Percentiles rank a stretch among this genome's conserved stretches.
These are phyloP conservation scores for Macroglossus sobrinus DNA, from an alignment of 2,113 vertebrate species.

Conservation along the genomic window DNA sequence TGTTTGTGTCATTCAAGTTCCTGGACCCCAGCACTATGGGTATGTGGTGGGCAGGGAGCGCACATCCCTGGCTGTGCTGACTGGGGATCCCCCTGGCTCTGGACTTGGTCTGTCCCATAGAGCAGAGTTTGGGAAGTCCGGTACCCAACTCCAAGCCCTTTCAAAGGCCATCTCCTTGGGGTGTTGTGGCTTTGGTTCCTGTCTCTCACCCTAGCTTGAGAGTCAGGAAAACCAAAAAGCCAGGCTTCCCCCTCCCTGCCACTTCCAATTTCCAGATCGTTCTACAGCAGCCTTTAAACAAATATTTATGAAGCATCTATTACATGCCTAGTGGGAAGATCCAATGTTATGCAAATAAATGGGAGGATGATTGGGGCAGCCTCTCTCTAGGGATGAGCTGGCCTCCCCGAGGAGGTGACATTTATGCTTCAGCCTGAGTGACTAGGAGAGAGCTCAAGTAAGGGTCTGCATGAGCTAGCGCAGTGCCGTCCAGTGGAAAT, in stretches of 20 bases:
- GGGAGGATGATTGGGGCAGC: background rate
- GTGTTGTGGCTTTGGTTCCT: background rate
- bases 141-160: background rate
- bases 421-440: background rate
- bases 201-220: background rate
- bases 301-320: background rate
- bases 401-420: background rate
- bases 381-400: background rate
- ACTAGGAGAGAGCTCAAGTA: background rate
- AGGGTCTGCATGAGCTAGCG: background rate
- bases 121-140: background rate
- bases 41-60: background rate
- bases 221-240: background rate
- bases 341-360: accelerated
- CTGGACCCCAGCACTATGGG: background rate
- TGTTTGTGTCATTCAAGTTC: too few species aligned
- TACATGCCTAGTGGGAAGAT: accelerated
- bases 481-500: background rate
- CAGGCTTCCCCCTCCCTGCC: background rate
- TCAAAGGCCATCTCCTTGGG: background rate
- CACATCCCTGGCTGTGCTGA: background rate
- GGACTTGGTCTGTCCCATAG: background rate
- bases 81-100: background rate
- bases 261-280: background rate
- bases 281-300: background rate